A percentile compares a stretch with the other conserved stretches of the same genome.
Conservation (phyloP, 2,113 vertebrate genomes). For the Laterallus jamaicensis region DNA sequence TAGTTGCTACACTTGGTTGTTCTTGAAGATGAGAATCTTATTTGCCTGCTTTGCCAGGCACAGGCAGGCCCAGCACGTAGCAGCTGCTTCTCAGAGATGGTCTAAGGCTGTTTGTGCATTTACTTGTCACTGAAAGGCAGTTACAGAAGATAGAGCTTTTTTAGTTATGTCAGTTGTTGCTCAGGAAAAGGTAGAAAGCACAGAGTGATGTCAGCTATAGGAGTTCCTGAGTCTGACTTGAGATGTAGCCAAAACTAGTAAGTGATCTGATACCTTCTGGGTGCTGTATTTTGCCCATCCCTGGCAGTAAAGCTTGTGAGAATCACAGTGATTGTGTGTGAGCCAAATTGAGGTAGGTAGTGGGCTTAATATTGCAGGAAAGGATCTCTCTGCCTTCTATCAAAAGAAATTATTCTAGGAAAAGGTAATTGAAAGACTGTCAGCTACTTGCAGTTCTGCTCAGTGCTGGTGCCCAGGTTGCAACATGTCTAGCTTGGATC, state of each 20-base stretch:
- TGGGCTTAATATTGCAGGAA: neutral
- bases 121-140: neutral
- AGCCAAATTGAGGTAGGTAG: neutral
- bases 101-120: neutral
- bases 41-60: neutral
- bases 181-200: neutral
- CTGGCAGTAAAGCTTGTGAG: neutral
- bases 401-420: neutral
- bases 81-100: neutral
- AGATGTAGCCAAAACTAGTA: neutral
- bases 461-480: neutral
- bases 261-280: neutral
- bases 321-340: neutral
- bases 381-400: neutral
- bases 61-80: neutral
- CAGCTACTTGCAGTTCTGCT: neutral
- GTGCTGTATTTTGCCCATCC: neutral
- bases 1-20: neutral
- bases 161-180: neutral
- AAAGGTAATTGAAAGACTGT: neutral
- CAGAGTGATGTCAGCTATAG: neutral
- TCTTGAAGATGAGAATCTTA: neutral
- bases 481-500: neutral
- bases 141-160: neutral
- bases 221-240: neutral